A percentile compares a stretch with the other conserved stretches of the same genome.
Evolutionary conservation across 2,888 invertebrate genomes (phyloP).

Genomic region (Ennomos erosarius): DNA sequence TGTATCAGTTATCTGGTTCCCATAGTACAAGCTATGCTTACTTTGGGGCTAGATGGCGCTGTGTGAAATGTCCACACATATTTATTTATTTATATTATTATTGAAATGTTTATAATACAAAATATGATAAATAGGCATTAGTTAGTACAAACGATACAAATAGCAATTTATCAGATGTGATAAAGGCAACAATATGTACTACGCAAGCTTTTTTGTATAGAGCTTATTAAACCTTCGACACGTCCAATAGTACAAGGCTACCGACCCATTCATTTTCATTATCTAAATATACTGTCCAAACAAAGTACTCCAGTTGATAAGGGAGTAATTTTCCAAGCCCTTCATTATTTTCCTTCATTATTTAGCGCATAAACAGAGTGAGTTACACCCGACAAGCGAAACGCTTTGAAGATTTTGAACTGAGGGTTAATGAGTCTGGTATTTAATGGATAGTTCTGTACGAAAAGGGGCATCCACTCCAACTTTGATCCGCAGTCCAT

Average conservation of each 20-base stretch:
- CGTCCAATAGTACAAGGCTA: slow-evolving; percentile 25
- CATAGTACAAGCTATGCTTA: no score
- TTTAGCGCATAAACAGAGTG: slow-evolving; percentile 24
- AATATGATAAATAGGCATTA: no score
- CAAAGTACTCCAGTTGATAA: slow-evolving; percentile 41
- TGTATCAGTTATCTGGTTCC: no score
- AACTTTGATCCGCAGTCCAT: slow-evolving; percentile 8
- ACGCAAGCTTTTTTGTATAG: no score
- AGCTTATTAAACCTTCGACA: slow-evolving; percentile 1
- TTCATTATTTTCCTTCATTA: slow-evolving; percentile 20
- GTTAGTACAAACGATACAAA: no score
- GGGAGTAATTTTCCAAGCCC: slow-evolving; percentile 43
- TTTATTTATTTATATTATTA: no score
- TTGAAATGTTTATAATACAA: no score
- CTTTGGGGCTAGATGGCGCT: no score
- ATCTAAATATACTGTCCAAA: slow-evolving; percentile 38
- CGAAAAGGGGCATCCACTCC: slow-evolving; percentile 19
- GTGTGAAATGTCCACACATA: no score
- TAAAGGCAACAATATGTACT: slow-evolving; percentile 4
- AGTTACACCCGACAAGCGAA: slow-evolving; percentile 17
- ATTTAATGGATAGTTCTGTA: slow-evolving; percentile 19
- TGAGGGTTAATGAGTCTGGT: slow-evolving; percentile 14
- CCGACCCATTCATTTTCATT: slow-evolving; percentile 49
- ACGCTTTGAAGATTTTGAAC: slow-evolving; percentile 23
- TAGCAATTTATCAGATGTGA: no score